Percentiles rank a stretch among this genome's conserved stretches.
These are phyloP conservation scores for Bambusicola thoracicus DNA, from an alignment of 2,113 vertebrate genomes.

Conservation along the genomic window DNA sequence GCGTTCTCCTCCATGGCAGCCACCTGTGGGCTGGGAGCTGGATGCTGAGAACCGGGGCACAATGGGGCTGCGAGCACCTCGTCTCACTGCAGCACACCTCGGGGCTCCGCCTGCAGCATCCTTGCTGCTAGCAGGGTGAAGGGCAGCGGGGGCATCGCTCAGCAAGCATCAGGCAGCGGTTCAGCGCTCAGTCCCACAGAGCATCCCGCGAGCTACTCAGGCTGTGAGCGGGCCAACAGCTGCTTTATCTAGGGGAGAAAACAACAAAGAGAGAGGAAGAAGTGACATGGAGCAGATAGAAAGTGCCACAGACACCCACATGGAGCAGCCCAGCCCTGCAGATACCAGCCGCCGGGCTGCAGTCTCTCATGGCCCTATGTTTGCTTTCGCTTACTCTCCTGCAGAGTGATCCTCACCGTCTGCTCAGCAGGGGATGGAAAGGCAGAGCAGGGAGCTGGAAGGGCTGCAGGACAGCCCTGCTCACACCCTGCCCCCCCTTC, in stretches of 20 bases:
- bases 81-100: conserved; percentile 31
- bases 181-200: too few relatives aligned
- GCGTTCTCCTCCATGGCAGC: conserved; percentile 89
- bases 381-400: neutral
- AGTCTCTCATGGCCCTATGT: neutral
- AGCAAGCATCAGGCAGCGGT: neutral
- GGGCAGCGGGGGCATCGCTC: neutral
- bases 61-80: neutral
- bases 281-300: neutral
- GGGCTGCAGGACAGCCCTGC: neutral
- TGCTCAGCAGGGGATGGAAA: neutral
- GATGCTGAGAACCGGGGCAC: neutral
- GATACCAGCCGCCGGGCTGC: conserved; percentile 30
- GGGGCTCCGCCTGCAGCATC: conserved; percentile 46
- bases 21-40: neutral
- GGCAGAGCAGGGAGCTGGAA: neutral
- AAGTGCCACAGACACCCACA: neutral
- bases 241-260: conserved; percentile 29
- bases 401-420: neutral
- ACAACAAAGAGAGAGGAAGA: neutral
- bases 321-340: conserved; percentile 2
- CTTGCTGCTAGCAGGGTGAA: neutral
- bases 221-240: neutral
- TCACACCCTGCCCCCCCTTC: neutral
- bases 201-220: neutral